phyloP scores from a whole-genome alignment of 2,113 vertebrate species.

The Typhlomys cinereus region DNA sequence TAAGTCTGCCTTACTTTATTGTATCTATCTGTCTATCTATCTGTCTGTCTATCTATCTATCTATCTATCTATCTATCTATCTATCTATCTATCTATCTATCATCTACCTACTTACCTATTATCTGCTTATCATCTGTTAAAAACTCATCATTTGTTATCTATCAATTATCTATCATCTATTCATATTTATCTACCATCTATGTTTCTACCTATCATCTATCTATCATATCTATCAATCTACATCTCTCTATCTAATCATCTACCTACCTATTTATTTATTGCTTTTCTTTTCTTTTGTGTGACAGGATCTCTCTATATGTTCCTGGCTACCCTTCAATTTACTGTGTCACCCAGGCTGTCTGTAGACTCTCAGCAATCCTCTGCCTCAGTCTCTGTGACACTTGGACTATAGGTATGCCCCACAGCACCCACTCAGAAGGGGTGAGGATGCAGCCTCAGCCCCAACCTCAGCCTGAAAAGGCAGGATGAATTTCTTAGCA shows the following conservation, averaged over 20 bases:
- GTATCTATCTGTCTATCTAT: neutral
- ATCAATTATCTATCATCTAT: neutral
- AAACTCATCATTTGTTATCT: neutral
- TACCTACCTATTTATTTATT: neutral
- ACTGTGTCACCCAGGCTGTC: neutral
- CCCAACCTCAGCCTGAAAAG: too few species aligned
- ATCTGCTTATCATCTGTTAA: too few species aligned
- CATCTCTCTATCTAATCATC: neutral
- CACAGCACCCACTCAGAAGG: neutral
- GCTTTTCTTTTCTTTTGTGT: neutral
- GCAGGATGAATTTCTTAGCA: neutral
- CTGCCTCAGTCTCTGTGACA: neutral
- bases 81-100: neutral
- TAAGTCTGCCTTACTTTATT: too few species aligned
- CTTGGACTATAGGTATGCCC: neutral
- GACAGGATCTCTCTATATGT: neutral
- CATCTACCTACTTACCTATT: neutral
- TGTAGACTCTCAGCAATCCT: neutral
- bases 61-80: neutral
- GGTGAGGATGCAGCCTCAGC: neutral
- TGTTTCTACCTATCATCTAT: neutral
- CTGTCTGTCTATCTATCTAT: neutral
- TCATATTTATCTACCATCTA: too few species aligned
- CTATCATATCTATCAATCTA: neutral
- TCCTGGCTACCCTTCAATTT: neutral